phyloP scores from a whole-genome alignment of 2,888 invertebrate species.

The Microlaimidae sp. region DNA sequence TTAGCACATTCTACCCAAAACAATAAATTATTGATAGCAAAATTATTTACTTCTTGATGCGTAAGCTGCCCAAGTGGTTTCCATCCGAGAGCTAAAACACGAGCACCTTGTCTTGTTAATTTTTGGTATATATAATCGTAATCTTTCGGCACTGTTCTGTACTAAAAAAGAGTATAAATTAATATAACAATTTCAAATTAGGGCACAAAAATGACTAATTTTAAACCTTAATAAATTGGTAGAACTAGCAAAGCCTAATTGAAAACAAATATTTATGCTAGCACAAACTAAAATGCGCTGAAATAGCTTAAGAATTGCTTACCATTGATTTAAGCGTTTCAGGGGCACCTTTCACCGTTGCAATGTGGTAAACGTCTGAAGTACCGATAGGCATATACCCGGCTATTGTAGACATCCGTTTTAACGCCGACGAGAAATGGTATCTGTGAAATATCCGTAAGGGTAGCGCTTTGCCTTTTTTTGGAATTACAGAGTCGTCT shows the following conservation, averaged over 20 bases:
- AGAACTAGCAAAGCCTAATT: not conserved
- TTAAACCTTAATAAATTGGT: no score
- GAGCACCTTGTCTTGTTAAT: slow-evolving; percentile 75
- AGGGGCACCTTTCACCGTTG: slow-evolving; percentile 91
- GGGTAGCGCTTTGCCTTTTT: slow-evolving; percentile 55
- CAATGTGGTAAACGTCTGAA: slow-evolving; percentile 65
- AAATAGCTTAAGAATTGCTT: slow-evolving; percentile 20
- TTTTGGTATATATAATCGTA: slow-evolving; percentile 65
- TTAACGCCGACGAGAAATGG: slow-evolving; percentile 82
- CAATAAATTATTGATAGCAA: no score
- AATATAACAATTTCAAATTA: not conserved
- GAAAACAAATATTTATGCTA: not conserved
- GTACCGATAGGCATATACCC: slow-evolving; percentile 50
- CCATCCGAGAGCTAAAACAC: slow-evolving; percentile 82
- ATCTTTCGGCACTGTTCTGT: slow-evolving; percentile 45
- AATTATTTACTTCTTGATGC: slow-evolving; percentile 22
- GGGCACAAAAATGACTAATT: not conserved
- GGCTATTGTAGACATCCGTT: slow-evolving; percentile 88
- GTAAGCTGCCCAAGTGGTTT: slow-evolving; percentile 47
- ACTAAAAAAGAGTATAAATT: slow-evolving; percentile 38
- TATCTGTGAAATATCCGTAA: slow-evolving; percentile 84
- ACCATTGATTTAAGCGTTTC: slow-evolving; percentile 85
- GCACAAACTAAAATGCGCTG: no score
- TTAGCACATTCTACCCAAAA: no score
- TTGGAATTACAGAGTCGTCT: slow-evolving; percentile 82